These are phyloP conservation scores for Stramonita haemastoma DNA, from an alignment of 2,888 invertebrate genomes.

Conservation along the genomic window DNA sequence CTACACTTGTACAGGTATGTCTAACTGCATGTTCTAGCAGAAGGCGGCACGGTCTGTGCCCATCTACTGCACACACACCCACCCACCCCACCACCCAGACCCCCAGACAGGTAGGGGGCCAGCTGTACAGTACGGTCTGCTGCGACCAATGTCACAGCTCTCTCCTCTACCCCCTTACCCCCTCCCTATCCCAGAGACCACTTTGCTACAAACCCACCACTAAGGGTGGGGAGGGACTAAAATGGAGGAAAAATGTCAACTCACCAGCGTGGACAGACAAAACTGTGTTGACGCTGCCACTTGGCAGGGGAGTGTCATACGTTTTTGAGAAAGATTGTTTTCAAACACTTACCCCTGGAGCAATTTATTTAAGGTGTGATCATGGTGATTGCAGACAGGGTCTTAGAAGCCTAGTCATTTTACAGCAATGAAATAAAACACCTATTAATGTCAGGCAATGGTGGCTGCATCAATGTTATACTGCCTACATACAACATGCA, in stretches of 20 bases:
- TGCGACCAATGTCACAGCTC: too few species aligned
- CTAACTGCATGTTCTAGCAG: too few species aligned
- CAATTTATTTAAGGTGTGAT: conserved; percentile 58
- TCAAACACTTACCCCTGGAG: conserved; percentile 68
- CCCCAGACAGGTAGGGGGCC: too few species aligned
- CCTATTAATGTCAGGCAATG: conserved; percentile 65
- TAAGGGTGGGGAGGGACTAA: too few species aligned
- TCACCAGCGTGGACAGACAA: conserved; percentile 17
- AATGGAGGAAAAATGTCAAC: not conserved
- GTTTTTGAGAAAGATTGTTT: conserved; percentile 45
- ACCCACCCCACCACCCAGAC: too few species aligned
- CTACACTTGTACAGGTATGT: too few species aligned
- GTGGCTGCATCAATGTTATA: not conserved
- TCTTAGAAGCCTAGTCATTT: conserved; percentile 71
- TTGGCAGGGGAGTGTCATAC: not conserved
- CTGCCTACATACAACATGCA: not conserved
- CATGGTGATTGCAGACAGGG: conserved; percentile 67
- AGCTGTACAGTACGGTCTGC: too few species aligned
- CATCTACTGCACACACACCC: too few species aligned
- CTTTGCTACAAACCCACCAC: too few species aligned
- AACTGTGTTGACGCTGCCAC: not conserved
- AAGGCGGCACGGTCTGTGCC: too few species aligned
- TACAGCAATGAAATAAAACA: conserved; percentile 72
- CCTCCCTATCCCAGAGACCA: too few species aligned
- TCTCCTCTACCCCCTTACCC: too few species aligned